Evolutionary conservation across 2,888 invertebrate species (phyloP).

Genomic region (Eucriotettix oculatus): DNA sequence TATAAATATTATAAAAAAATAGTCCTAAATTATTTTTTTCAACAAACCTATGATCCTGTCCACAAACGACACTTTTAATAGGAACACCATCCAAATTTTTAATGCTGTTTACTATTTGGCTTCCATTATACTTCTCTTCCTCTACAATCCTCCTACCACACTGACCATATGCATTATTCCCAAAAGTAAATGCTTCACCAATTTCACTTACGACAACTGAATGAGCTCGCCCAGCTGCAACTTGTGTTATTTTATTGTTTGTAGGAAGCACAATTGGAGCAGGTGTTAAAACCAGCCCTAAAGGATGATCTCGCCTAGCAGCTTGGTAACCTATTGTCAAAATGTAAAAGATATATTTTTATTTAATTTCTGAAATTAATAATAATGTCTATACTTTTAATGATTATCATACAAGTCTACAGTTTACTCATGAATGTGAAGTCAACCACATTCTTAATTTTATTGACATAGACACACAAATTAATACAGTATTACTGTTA

Average conservation of each 20-base stretch:
- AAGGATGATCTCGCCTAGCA: conserved; percentile 37
- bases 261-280: conserved; percentile 54
- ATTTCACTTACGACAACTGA: conserved; percentile 57
- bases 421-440: too few relatives aligned
- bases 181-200: conserved; percentile 68
- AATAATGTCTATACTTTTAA: too few relatives aligned
- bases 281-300: conserved; percentile 52
- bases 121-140: conserved; percentile 55
- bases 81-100: conserved; percentile 40
- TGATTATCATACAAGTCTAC: too few relatives aligned
- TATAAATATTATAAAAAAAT: neutral
- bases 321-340: conserved; percentile 24
- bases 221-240: conserved; percentile 81
- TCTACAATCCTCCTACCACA: conserved; percentile 68
- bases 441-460: too few relatives aligned
- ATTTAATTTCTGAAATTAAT: too few relatives aligned
- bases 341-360: too few relatives aligned
- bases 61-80: conserved; percentile 57
- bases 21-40: too few relatives aligned
- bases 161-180: conserved; percentile 88
- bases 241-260: conserved; percentile 34
- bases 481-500: too few relatives aligned
- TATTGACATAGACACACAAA: too few relatives aligned
- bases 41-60: conserved; percentile 72
- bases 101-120: conserved; percentile 48